A percentile compares a stretch with the other conserved stretches of the same genome.
Evolutionary conservation across 2,888 invertebrate species (phyloP).

Genomic region (Hemicrepidius hirtus): DNA sequence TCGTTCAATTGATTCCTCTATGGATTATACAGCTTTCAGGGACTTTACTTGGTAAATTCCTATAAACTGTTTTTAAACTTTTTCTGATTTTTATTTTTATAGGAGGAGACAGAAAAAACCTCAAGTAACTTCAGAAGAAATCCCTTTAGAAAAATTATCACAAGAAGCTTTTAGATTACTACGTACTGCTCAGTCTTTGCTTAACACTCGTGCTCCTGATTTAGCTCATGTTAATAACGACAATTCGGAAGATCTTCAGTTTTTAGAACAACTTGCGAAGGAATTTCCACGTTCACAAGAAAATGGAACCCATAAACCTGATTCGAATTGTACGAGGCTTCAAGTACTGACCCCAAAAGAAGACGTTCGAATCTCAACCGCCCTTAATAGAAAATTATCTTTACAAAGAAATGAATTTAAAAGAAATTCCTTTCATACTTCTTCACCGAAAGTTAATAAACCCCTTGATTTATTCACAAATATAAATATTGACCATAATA

Average conservation of each 20-base stretch:
- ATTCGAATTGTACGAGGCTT: conserved; percentile 67
- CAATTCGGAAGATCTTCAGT: conserved; percentile 65
- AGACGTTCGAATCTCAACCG: conserved; percentile 63
- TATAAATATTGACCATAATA: conserved; percentile 37
- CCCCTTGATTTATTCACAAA: conserved; percentile 36
- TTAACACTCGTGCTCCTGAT: conserved; percentile 79
- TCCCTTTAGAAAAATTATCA: conserved; percentile 78
- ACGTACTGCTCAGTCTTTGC: conserved; percentile 79
- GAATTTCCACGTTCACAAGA: conserved; percentile 66
- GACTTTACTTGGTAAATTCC: conserved; percentile 76
- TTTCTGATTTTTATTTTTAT: no score
- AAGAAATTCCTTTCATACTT: conserved; percentile 35
- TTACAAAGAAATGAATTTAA: conserved; percentile 61
- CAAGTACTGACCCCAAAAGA: conserved; percentile 65
- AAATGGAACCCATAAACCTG: conserved; percentile 62
- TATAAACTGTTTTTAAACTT: background rate
- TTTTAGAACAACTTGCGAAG: conserved; percentile 68
- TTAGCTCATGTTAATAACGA: conserved; percentile 68
- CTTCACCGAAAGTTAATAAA: background rate
- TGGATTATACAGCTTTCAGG: conserved; percentile 72
- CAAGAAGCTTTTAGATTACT: conserved; percentile 80
- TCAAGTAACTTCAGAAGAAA: conserved; percentile 71
- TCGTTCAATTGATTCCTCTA: conserved; percentile 55
- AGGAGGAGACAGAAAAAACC: conserved; percentile 70
- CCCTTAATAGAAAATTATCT: conserved; percentile 68